These are phyloP conservation scores for Anthophora plumipes DNA, from an alignment of 2,888 invertebrate species.

Conservation along the genomic window DNA sequence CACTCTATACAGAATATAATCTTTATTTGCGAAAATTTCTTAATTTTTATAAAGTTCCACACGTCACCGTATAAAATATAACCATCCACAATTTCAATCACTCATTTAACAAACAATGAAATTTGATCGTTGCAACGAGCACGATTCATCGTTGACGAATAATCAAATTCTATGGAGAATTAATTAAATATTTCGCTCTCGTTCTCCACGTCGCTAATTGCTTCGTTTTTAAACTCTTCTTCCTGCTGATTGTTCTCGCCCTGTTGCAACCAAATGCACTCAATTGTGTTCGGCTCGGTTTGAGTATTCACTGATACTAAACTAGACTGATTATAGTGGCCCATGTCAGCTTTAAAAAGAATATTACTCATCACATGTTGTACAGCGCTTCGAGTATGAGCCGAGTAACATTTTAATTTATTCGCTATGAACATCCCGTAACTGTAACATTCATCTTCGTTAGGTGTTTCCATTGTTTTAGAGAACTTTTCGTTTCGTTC, in stretches of 20 bases:
- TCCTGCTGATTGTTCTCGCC: neutral
- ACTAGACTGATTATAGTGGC: neutral
- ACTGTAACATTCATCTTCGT: conserved; percentile 14
- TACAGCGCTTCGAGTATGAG: neutral
- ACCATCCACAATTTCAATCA: neutral
- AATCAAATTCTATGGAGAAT: neutral
- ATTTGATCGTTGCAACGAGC: neutral
- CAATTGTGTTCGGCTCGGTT: neutral
- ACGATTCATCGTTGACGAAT: neutral
- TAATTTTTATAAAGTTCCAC: neutral
- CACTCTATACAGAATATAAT: too few species aligned
- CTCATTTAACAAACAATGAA: neutral
- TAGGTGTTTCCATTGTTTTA: neutral
- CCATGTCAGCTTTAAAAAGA: conserved; percentile 24
- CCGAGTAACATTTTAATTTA: conserved; percentile 6
- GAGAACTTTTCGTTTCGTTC: neutral
- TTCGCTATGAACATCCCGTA: conserved; percentile 4
- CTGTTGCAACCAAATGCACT: neutral
- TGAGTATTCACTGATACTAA: neutral
- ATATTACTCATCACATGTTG: conserved; percentile 25
- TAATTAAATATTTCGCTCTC: conserved; percentile 12
- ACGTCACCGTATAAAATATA: neutral
- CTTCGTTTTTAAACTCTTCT: neutral
- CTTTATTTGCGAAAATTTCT: neutral
- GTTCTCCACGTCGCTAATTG: conserved; percentile 1